These are phyloP conservation scores for Sicus ferrugineus DNA, from an alignment of 2,888 invertebrate species.

Conservation along the genomic window DNA sequence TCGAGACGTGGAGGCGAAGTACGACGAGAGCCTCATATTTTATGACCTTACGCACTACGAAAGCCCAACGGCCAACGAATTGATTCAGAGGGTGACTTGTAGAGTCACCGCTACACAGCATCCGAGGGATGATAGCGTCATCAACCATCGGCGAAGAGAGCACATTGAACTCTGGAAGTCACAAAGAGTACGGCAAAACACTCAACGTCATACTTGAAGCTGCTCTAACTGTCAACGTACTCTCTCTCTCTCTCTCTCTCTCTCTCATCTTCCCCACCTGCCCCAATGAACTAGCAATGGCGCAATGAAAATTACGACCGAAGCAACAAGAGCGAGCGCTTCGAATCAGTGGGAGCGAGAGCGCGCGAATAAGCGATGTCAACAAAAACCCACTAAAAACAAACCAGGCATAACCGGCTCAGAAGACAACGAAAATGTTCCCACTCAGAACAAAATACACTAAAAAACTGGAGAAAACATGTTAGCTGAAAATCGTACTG, in stretches of 20 bases:
- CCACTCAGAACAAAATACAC: slow-evolving; percentile 1
- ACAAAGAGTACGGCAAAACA: slow-evolving; percentile 15
- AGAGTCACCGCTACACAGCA: background rate
- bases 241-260: background rate
- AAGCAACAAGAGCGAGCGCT: slow-evolving; percentile 1
- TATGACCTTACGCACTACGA: slow-evolving; percentile 12
- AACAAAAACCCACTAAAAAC: slow-evolving; percentile 59
- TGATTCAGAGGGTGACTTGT: background rate
- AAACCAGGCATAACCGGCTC: slow-evolving; percentile 36
- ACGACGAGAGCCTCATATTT: background rate
- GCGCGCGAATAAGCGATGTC: slow-evolving; percentile 60
- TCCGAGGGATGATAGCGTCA: background rate
- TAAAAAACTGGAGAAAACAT: slow-evolving; percentile 3
- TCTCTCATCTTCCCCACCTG: background rate
- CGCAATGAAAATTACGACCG: slow-evolving; percentile 5
- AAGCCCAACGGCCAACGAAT: background rate
- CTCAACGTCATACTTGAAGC: background rate
- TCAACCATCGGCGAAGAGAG: slow-evolving; percentile 10
- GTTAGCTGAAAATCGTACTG: slow-evolving; percentile 3
- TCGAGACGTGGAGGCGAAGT: background rate
- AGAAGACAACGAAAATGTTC: background rate
- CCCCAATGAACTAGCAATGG: slow-evolving; percentile 12
- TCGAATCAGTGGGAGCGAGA: background rate
- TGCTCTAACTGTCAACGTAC: background rate
- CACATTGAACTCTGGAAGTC: slow-evolving; percentile 20